These are phyloP conservation scores for Sphyrna mokarran DNA, from an alignment of 2,113 vertebrate genomes.

Conservation along the genomic window DNA sequence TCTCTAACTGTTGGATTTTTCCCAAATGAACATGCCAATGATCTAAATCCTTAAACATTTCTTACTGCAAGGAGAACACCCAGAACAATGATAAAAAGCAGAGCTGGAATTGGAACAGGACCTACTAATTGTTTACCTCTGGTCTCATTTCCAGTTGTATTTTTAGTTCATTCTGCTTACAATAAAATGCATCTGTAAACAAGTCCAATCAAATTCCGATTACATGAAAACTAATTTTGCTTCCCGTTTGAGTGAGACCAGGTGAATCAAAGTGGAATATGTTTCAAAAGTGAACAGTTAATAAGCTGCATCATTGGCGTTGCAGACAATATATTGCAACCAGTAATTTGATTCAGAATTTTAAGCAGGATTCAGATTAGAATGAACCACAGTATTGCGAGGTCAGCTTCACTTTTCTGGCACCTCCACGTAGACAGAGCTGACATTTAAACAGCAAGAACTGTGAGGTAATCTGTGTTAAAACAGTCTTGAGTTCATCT, in stretches of 20 bases:
- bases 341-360: neutral
- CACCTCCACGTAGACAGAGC: neutral
- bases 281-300: neutral
- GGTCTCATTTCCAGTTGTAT: neutral
- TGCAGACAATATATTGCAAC: neutral
- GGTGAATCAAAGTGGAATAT: neutral
- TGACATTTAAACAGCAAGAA: neutral
- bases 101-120: neutral
- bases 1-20: neutral
- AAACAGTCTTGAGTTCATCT: neutral
- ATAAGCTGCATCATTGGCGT: neutral
- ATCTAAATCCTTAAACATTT: neutral
- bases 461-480: neutral
- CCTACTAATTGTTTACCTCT: neutral
- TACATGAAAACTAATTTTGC: neutral
- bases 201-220: conserved; percentile 9
- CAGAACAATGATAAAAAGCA: neutral
- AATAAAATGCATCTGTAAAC: conserved; percentile 1
- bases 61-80: neutral
- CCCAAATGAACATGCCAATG: neutral
- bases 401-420: conserved; percentile 17
- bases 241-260: neutral
- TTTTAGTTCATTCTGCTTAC: neutral
- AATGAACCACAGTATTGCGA: neutral
- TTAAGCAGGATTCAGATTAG: conserved; percentile 4